Base-by-base conservation (phyloP, 2,888 invertebrate species). In the Andrena trimmerana region DNA sequence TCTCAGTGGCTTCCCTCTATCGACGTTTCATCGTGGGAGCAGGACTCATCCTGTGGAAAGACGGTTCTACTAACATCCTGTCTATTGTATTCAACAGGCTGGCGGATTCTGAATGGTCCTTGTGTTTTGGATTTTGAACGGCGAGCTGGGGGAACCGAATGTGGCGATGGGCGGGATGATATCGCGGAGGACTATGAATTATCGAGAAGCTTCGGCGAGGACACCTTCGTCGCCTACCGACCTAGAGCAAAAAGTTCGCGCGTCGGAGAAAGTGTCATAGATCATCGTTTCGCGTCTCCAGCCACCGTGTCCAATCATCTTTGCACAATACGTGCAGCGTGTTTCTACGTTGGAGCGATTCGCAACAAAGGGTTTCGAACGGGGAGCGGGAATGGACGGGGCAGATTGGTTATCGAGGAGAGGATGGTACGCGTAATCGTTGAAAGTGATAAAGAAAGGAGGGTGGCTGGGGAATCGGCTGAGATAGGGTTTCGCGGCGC, bases 1-100 rank as follows among this genome's bases (percentile, higher is more conserved):
- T 36, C 31, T 74, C 66, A 29, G 68, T 63, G 62, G 24, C 68
- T 48, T 62, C 48, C 78, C 59, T 42, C 60, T 78, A 78, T 68
- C 74, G 68, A 60, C 54, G 50, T 74, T 63, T 68, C 78, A 33
- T 62, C 62, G 71, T 74, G 74, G 74, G 67, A 74, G 48, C 67
- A 66, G n/a, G 52, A 20, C 2, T 52, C 52, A 2, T n/a, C 52
- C 52, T 20, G 20, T 20, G 20, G 52, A 20, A 52, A 20, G 20
- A 20, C 20, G 52, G 20, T n/a, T 52, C 7, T 2, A 8, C 6
- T 6, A 52, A 20, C n/a, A 20, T 52, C 52, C 20, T 20, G 52
- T 20, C 20, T 52, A 52, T 52, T 52, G 20, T 52, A 52, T 20
- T 52, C 20, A 20, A 20, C 20, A 52, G 42, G 42, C 42, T 42